Evolutionary conservation across 2,888 invertebrate genomes (phyloP).

Genomic region (Myopa testacea): DNA sequence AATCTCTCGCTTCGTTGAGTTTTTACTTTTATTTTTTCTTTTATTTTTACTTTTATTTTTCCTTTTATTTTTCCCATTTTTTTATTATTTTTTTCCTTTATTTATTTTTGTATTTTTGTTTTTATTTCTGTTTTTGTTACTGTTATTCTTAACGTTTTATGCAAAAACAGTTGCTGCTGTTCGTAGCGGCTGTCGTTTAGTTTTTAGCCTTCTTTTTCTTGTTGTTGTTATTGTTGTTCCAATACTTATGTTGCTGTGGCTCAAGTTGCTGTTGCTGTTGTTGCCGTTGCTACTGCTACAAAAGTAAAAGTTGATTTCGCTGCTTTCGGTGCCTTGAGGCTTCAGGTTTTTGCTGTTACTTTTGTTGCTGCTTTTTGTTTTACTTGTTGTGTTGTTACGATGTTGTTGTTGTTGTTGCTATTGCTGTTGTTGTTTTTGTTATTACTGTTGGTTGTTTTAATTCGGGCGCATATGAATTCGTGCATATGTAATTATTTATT

Average conservation of each 20-base stretch:
- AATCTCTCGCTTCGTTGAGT: conserved; percentile 46
- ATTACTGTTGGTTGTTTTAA: conserved; percentile 1
- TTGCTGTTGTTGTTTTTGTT: conserved; percentile 24
- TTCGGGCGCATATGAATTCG: conserved; percentile 7
- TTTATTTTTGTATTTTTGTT: not conserved
- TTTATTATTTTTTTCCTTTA: conserved; percentile 1
- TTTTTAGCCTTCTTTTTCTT: conserved; percentile 15
- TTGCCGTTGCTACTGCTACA: conserved; percentile 13
- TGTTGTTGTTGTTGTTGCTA: not conserved
- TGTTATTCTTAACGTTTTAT: not conserved
- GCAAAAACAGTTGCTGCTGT: not conserved
- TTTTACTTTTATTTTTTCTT: conserved; percentile 38
- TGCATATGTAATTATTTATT: not conserved
- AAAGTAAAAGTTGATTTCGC: conserved; percentile 41
- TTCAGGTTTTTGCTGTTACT: conserved; percentile 1
- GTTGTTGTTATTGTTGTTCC: conserved; percentile 17
- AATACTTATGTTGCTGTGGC: not conserved
- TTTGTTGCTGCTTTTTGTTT: not conserved
- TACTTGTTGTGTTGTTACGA: not conserved
- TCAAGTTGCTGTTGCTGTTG: conserved; percentile 7
- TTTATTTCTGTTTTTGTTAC: not conserved
- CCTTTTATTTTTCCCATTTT: conserved; percentile 17
- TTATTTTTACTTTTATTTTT: conserved; percentile 27
- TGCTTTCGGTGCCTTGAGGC: conserved; percentile 22
- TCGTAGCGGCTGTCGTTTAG: not conserved